These are phyloP conservation scores for Myzus persicae DNA, from an alignment of 1,140 invertebrate genomes.

Conservation along the genomic window DNA sequence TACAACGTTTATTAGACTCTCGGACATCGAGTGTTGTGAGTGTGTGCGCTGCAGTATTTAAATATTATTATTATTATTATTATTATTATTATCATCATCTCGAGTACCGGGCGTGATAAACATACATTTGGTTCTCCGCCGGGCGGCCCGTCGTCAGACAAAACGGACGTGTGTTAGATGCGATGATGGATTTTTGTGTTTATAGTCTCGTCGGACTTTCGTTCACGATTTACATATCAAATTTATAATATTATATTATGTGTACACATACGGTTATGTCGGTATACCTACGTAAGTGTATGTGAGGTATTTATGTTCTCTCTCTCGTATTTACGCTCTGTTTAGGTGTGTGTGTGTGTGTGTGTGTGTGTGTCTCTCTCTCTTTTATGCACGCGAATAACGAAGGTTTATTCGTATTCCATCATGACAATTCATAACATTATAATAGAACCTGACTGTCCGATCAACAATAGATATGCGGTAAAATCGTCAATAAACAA, in stretches of 20 bases:
- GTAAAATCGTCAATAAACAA: conserved; percentile 12
- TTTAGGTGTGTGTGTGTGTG: neutral
- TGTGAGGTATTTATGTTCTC: neutral
- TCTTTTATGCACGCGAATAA: neutral
- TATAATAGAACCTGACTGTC: neutral
- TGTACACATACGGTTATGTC: neutral
- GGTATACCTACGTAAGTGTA: too few relatives aligned
- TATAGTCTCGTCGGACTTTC: neutral
- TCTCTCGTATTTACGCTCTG: too few relatives aligned
- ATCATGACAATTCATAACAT: neutral
- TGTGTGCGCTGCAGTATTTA: neutral
- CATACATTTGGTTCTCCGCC: neutral
- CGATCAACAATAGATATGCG: neutral
- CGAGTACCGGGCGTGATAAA: neutral
- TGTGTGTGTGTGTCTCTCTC: neutral
- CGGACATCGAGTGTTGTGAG: neutral
- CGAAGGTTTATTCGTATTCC: neutral
- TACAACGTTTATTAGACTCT: conserved; percentile 5
- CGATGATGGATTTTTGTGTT: neutral
- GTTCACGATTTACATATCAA: neutral
- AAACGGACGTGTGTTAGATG: neutral
- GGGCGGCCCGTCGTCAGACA: neutral
- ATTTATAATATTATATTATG: neutral
- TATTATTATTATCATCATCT: neutral
- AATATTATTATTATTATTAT: conserved; percentile 4